Evolutionary conservation across 2,113 vertebrate genomes (phyloP).

Genomic region (Takifugu bimaculatus): DNA sequence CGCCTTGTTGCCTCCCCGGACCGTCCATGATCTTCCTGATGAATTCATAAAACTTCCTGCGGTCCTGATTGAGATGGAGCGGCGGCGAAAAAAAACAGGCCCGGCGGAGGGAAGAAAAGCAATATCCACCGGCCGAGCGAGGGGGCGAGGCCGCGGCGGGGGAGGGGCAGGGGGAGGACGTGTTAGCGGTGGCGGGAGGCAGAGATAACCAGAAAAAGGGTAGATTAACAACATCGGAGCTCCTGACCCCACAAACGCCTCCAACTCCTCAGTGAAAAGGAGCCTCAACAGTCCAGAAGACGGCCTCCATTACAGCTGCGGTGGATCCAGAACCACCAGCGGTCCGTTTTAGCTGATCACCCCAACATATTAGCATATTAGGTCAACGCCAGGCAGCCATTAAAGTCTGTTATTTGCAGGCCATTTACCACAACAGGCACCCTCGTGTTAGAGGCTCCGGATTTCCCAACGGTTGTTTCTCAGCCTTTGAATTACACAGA

Average conservation of each 20-base stretch:
- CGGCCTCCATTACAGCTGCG: too few relatives aligned
- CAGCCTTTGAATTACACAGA: constrained; percentile 65
- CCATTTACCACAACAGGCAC: constrained; percentile 3
- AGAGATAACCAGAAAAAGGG: constrained; percentile 41
- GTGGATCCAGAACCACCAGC: too few relatives aligned
- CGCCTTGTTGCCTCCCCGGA: constrained; percentile 64
- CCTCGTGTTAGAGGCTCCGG: constrained; percentile 17
- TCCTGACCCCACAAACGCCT: neutral
- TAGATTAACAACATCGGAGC: constrained; percentile 22
- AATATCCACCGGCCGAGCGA: neutral
- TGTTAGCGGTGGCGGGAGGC: constrained; percentile 44
- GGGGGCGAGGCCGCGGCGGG: constrained; percentile 8
- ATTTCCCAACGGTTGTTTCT: constrained; percentile 52
- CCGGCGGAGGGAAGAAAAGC: constrained; percentile 5
- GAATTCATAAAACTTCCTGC: constrained; percentile 78
- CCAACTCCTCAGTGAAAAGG: constrained; percentile 1
- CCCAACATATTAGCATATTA: neutral
- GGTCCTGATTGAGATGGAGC: constrained; percentile 68
- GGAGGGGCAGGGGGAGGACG: constrained; percentile 13
- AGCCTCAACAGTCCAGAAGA: too few relatives aligned
- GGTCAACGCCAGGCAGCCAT: neutral
- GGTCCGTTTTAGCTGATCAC: too few relatives aligned
- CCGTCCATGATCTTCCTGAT: constrained; percentile 74
- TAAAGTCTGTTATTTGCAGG: constrained; percentile 10
- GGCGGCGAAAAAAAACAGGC: constrained; percentile 48